Conservation (phyloP, 2,888 invertebrate species). For the Pocota personata region DNA sequence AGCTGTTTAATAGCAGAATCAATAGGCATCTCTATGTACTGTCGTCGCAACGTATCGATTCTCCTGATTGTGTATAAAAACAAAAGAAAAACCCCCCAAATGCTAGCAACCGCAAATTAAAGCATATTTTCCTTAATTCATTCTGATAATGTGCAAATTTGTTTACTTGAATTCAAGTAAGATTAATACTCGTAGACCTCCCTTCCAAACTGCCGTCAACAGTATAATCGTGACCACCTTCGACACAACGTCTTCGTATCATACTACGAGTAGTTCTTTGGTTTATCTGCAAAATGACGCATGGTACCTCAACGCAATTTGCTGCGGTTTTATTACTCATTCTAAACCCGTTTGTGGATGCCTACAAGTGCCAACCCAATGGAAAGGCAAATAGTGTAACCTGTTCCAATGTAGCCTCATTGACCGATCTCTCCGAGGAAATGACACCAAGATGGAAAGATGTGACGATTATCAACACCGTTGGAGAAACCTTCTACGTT, state of each 20-base stretch:
- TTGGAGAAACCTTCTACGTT: constrained; percentile 38
- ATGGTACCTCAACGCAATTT: neutral
- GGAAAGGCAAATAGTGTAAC: neutral
- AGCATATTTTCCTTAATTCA: neutral
- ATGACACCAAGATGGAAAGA: constrained; percentile 55
- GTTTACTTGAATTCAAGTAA: neutral
- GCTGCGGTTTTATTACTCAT: constrained; percentile 1
- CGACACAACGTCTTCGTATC: neutral
- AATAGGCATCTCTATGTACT: too few relatives aligned
- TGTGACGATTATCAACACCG: constrained; percentile 62
- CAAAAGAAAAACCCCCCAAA: neutral
- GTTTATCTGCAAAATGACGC: constrained; percentile 4
- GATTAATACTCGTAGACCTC: neutral
- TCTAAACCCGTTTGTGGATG: constrained; percentile 1
- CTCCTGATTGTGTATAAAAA: too few relatives aligned
- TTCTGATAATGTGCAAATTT: neutral
- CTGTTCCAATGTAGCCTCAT: constrained; percentile 48
- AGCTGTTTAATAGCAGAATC: too few relatives aligned
- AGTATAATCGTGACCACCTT: neutral
- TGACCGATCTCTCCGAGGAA: constrained; percentile 45
- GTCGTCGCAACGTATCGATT: too few relatives aligned
- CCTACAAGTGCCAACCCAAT: constrained; percentile 10
- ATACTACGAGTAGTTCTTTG: neutral
- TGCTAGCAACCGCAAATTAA: neutral
- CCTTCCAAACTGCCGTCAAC: neutral